These are phyloP conservation scores for Turdus rufiventris DNA, from an alignment of 2,113 vertebrate genomes.

Conservation along the genomic window DNA sequence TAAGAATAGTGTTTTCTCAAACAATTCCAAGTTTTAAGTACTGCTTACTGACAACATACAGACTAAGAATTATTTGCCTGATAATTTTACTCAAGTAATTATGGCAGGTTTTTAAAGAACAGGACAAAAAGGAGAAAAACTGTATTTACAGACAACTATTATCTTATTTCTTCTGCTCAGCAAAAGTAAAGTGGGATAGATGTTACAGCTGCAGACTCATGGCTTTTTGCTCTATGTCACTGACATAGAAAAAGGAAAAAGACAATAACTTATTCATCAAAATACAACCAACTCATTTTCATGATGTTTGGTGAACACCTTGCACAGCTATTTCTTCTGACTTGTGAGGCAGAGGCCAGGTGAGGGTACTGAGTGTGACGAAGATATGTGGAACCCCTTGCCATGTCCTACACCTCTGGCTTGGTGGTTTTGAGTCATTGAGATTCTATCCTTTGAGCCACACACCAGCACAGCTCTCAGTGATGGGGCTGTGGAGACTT, in stretches of 20 bases:
- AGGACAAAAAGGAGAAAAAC: neutral
- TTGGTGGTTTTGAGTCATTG: neutral
- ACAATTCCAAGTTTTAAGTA: neutral
- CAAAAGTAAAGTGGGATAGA: neutral
- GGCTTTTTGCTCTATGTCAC: neutral
- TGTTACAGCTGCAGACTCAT: fast-evolving
- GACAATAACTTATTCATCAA: neutral
- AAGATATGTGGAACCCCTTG: neutral
- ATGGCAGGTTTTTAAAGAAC: neutral
- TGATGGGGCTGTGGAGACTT: fast-evolving
- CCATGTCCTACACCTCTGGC: neutral
- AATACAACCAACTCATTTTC: neutral
- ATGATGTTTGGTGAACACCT: neutral
- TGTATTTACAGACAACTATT: neutral
- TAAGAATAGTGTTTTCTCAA: neutral
- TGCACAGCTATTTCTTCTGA: neutral
- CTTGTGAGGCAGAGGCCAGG: fast-evolving
- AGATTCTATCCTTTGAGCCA: neutral
- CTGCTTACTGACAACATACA: neutral
- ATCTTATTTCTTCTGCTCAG: neutral
- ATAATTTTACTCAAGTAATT: neutral
- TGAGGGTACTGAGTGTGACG: neutral
- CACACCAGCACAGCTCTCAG: neutral
- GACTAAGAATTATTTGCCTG: neutral
- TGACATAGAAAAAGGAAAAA: neutral